These are phyloP conservation scores for Rhipidura dahli DNA, from an alignment of 2,113 vertebrate species.

Conservation along the genomic window DNA sequence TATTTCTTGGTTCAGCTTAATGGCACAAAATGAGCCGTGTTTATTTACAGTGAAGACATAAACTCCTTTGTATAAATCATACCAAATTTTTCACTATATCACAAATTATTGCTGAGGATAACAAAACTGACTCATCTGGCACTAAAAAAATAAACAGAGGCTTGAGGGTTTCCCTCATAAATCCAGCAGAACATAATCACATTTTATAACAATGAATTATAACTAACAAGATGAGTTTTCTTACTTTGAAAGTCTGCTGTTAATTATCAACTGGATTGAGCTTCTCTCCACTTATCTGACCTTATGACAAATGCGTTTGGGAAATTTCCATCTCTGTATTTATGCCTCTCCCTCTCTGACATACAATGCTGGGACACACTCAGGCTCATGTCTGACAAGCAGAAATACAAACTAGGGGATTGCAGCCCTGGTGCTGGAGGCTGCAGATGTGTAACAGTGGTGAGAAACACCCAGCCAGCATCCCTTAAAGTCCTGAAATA, in stretches of 20 bases:
- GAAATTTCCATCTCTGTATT: neutral
- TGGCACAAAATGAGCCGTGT: neutral
- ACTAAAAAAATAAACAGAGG: neutral
- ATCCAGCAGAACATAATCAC: neutral
- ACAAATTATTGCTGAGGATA: neutral
- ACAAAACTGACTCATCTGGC: neutral
- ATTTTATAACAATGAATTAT: constrained; percentile 1
- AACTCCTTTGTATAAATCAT: constrained; percentile 2
- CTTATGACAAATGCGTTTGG: neutral
- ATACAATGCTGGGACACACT: neutral
- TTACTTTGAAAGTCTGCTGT: neutral
- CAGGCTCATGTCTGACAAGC: neutral
- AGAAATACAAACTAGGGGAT: neutral
- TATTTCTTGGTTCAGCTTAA: neutral
- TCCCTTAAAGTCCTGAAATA: neutral
- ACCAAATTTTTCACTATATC: neutral
- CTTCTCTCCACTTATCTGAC: neutral
- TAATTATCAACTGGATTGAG: constrained; percentile 14
- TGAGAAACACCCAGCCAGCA: neutral
- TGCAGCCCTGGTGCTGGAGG: neutral
- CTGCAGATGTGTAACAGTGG: neutral
- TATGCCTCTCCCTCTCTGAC: neutral
- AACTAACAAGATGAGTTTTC: neutral
- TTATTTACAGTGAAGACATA: constrained; percentile 9
- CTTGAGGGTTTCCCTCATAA: neutral